phyloP scores from a whole-genome alignment of 2,113 vertebrate species.

The Gymnobelideus leadbeateri region DNA sequence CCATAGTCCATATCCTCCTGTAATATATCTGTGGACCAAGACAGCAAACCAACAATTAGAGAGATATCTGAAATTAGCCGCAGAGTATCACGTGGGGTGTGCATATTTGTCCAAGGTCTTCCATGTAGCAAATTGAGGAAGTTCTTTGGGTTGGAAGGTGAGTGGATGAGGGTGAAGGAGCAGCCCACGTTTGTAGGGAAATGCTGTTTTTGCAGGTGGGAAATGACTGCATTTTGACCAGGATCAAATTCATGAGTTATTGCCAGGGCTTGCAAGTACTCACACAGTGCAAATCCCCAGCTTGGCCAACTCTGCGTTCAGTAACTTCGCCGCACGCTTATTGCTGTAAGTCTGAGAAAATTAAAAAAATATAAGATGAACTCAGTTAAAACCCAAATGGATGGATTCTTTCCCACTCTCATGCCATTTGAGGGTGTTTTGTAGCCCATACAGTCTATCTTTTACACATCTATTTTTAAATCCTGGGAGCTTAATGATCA shows the following conservation, averaged over 20 bases:
- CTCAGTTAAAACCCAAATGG: conserved; percentile 61
- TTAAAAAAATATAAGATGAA: conserved; percentile 68
- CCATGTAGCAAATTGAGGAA: neutral
- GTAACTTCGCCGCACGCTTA: conserved; percentile 40
- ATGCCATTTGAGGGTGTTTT: conserved; percentile 47
- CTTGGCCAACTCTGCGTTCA: conserved; percentile 70
- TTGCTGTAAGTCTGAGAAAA: conserved; percentile 66
- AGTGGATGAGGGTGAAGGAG: neutral
- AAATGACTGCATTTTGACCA: conserved; percentile 62
- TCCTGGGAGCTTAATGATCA: conserved; percentile 52
- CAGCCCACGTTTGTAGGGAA: neutral
- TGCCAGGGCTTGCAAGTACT: conserved; percentile 67
- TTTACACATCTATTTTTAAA: conserved; percentile 67
- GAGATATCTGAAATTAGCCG: conserved; percentile 19
- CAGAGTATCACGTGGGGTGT: neutral
- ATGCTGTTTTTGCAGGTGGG: conserved; percentile 74
- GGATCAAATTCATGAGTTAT: conserved; percentile 54
- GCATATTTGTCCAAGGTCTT: neutral
- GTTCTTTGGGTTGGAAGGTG: neutral
- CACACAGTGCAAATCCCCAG: conserved; percentile 40
- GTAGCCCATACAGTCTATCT: conserved; percentile 39
- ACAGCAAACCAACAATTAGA: neutral
- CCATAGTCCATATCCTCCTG: neutral
- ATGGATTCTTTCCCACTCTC: conserved; percentile 30
- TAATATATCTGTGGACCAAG: neutral